Base-by-base conservation (phyloP, 2,113 vertebrate species). In the Sula dactylatra region DNA sequence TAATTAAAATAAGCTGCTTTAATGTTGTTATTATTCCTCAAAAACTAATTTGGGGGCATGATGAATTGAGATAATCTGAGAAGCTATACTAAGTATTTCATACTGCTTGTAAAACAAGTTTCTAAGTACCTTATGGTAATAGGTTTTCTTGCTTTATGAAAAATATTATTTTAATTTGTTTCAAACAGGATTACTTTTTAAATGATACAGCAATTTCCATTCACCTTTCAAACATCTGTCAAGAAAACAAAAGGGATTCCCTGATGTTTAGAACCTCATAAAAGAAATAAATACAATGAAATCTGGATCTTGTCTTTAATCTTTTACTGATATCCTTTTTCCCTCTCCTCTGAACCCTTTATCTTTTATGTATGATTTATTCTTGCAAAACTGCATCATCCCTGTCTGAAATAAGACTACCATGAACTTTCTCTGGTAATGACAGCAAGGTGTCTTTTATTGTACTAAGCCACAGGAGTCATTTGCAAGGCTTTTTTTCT, bases 211-310 rank as follows among this genome's bases (percentile, higher is more conserved):
- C 45, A 67, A 86, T 82, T 93, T 71, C 44, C 38, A 58, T 67
- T 95, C 50, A 94, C 78, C 55, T 84, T 65, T 59, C 85, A 42
- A 90, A 87, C 40, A 56, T 49, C 47, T 87, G 74, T 45, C 69
- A 91, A 84, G 80, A 56, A 93, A 90, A 91, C 80, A 92, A 96
- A 92, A 89, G 64, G 38, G 56, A 90, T 93, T 85, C 31, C 54
- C 36, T 45, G 13, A 66, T 34, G 45, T 84, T 73, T 38, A 66
- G 42, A 91, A 29, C 20, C 34, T 81, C 70, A 21, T 29, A 55
- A 79, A 77, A 84, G 36, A 77, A 50, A 49, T 14, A 67, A 91
- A 89, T 40, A 91, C 31, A 74, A 49, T 44, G 45, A 91, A 94
- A 91, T 84, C 52, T 50, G 72, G 42, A 74, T 56, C 36, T 65